Evolutionary conservation across 2,113 vertebrate species (phyloP).

Genomic region (Struthio camelus): DNA sequence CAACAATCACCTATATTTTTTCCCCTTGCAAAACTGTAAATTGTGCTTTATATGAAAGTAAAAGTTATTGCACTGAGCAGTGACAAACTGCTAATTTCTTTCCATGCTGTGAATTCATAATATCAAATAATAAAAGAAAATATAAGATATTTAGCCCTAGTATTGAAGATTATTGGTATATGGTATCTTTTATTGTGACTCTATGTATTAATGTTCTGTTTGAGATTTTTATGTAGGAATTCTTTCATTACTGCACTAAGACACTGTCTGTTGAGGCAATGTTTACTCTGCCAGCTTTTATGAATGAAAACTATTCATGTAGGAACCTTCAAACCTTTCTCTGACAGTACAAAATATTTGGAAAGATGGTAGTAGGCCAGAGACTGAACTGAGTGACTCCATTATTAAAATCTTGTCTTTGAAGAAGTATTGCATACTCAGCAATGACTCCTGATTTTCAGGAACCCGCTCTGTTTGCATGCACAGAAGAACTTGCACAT

Average conservation of each 20-base stretch:
- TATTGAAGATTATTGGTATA: neutral
- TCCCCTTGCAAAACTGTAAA: accelerated
- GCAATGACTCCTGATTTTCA: neutral
- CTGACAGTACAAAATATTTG: neutral
- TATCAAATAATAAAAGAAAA: neutral
- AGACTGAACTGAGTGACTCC: neutral
- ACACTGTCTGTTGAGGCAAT: neutral
- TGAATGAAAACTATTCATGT: neutral
- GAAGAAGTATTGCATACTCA: neutral
- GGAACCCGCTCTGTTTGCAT: neutral
- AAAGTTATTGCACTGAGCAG: neutral
- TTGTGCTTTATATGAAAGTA: neutral
- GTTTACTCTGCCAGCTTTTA: neutral
- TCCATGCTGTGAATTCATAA: neutral
- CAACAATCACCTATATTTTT: neutral
- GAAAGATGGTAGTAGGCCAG: neutral
- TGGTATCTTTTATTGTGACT: neutral
- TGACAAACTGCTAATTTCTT: neutral
- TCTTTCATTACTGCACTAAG: neutral
- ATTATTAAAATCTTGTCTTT: neutral
- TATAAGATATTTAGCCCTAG: neutral
- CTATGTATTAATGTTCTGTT: neutral
- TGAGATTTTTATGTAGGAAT: neutral
- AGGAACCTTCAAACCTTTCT: neutral
- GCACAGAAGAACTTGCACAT: neutral